phyloP scores from a whole-genome alignment of 2,797 vertebrate species.

The Lepus oiostolus region DNA sequence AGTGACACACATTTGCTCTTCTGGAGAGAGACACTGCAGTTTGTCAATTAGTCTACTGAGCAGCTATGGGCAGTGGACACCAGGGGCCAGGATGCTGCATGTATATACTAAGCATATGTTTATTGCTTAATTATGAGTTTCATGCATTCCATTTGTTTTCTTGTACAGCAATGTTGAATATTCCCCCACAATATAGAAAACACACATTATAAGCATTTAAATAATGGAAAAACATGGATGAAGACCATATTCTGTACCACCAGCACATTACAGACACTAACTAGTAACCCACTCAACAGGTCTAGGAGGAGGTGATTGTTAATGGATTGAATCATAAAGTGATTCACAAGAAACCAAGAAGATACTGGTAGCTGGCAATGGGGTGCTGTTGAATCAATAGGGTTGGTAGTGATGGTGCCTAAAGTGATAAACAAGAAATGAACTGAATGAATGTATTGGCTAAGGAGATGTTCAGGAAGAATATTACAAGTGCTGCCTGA shows the following conservation, averaged over 20 bases:
- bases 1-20: background rate
- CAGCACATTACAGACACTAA: background rate
- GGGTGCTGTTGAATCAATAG: background rate
- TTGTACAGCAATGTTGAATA: background rate
- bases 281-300: background rate
- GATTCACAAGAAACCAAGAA: slow-evolving; percentile 25
- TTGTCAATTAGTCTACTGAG: background rate
- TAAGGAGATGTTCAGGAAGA: slow-evolving; percentile 26
- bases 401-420: background rate
- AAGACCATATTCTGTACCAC: background rate
- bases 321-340: background rate
- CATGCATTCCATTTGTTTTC: background rate
- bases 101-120: background rate
- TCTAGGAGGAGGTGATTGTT: background rate
- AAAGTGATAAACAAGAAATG: background rate
- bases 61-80: background rate
- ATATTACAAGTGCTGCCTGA: background rate
- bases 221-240: background rate
- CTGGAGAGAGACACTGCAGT: background rate
- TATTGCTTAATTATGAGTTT: background rate
- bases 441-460: background rate
- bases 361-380: background rate
- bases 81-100: background rate
- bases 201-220: background rate
- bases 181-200: background rate